Base-by-base conservation (phyloP, 2,888 invertebrate species). In the Linnaemya vulpina region DNA sequence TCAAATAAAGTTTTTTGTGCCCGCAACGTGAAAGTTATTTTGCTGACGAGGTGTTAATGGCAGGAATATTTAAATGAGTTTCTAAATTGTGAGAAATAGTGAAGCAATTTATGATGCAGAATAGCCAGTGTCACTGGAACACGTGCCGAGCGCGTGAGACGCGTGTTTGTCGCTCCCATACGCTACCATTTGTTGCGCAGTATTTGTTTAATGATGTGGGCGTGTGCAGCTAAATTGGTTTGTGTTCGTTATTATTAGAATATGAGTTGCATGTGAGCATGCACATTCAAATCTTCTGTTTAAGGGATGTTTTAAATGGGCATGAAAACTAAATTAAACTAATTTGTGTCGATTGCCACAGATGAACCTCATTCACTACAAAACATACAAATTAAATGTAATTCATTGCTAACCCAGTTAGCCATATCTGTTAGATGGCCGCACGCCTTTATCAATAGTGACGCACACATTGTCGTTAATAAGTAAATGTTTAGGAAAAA, bases 171-270 rank as follows among this genome's bases (percentile, higher is more conserved):
- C 53, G 68, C 46, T 55, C 67, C 70, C 86, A 60, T 80, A 82
- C 82, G 86, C 79, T 73, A 83, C 74, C 86, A 87, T 87, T 87
- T 78, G 87, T 73, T 82, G 84, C 83, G 87, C 85, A 73, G 84
- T 81, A 86, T 87, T 86, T 84, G 58, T 73, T 83, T 87, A 87
- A 87, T 87, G 86, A 87, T 80, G 82, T 84, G 83, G 87, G 87
- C 84, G 87, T 87, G 86, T 84, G 84, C 73, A 77, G 63, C 75
- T 74, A 60, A 84, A 81, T 62, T 80, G 75, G 51, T 82, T 77
- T 74, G 62, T 83, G 55, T 83, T 46, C 38, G 35, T 40, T 78
- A 35, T 46, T 65, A 70, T 65, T 51, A 38, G 46, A 58, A 58
- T 11, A 55, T 15, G 25, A 25, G 10, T 55, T n/a, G 53, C 3